These are phyloP conservation scores for Limenitis camilla DNA, from an alignment of 2,888 invertebrate genomes.

Conservation along the genomic window DNA sequence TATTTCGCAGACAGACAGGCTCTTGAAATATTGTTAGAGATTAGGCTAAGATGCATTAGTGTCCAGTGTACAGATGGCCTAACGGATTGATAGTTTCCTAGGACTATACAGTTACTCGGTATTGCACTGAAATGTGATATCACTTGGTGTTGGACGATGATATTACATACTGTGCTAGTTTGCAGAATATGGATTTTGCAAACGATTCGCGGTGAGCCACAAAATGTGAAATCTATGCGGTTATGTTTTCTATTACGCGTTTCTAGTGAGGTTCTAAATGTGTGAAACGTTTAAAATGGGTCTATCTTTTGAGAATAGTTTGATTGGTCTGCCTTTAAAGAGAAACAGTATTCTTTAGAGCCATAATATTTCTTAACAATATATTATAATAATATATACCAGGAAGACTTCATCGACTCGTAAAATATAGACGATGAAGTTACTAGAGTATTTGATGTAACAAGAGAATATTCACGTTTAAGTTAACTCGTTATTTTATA, in stretches of 20 bases:
- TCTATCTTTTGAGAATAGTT: no score
- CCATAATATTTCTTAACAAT: no score
- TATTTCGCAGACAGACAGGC: no score
- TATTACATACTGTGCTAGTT: slow-evolving; percentile 19
- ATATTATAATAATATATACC: no score
- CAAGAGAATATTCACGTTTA: slow-evolving; percentile 14
- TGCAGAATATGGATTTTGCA: slow-evolving; percentile 12
- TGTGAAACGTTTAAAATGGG: no score
- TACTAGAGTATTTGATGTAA: slow-evolving; percentile 8
- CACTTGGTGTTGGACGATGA: slow-evolving; percentile 15
- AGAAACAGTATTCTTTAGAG: no score
- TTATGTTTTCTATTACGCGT: slow-evolving; percentile 1
- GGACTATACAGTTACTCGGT: slow-evolving; percentile 22
- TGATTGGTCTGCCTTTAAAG: no score
- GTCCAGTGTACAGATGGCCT: slow-evolving; percentile 1
- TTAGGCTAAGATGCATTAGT: not conserved
- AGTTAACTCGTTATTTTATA: not conserved
- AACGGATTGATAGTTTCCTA: slow-evolving; percentile 20
- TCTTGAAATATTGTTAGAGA: not conserved
- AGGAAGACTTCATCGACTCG: not conserved
- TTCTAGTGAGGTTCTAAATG: not conserved
- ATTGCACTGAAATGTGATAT: slow-evolving; percentile 26
- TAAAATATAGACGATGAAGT: slow-evolving; percentile 1
- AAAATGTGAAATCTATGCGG: slow-evolving; percentile 13
- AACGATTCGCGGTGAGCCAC: slow-evolving; percentile 15